Evolutionary conservation across 2,797 vertebrate species (phyloP).

Genomic region (Fratercula arctica): DNA sequence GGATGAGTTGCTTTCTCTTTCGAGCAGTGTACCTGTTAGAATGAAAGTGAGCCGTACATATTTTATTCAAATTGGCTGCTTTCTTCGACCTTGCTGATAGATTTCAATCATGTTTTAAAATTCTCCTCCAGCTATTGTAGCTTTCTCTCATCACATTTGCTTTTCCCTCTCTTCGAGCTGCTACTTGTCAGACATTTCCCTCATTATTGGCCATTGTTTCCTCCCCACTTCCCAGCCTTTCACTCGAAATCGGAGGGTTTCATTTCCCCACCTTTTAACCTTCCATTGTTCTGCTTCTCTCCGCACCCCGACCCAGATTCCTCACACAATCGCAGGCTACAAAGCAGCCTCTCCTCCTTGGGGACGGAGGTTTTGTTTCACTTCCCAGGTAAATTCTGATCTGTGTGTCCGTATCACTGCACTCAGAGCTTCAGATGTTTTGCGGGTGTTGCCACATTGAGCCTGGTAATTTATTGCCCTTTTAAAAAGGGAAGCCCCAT

Average conservation of each 20-base stretch:
- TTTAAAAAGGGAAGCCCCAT: background rate
- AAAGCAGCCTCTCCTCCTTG: background rate
- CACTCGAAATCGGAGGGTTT: background rate
- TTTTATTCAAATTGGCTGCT: background rate
- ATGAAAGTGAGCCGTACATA: background rate
- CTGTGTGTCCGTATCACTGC: background rate
- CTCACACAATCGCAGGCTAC: background rate
- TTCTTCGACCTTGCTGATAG: background rate
- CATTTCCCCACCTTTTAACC: background rate
- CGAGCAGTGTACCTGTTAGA: background rate
- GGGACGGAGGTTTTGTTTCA: background rate
- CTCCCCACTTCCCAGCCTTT: background rate
- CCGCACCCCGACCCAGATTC: background rate
- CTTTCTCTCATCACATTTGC: background rate
- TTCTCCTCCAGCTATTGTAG: background rate
- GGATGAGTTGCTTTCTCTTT: background rate
- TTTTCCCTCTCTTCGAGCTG: background rate
- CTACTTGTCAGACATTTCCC: background rate
- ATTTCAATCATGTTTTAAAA: background rate
- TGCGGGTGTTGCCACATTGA: background rate
- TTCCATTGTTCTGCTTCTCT: background rate
- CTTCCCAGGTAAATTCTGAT: background rate
- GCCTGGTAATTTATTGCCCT: background rate
- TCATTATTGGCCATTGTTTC: constrained; percentile 9
- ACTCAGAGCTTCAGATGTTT: background rate